phyloP scores from a whole-genome alignment of 2,797 vertebrate genomes.

The Rhinichthys osculus region DNA sequence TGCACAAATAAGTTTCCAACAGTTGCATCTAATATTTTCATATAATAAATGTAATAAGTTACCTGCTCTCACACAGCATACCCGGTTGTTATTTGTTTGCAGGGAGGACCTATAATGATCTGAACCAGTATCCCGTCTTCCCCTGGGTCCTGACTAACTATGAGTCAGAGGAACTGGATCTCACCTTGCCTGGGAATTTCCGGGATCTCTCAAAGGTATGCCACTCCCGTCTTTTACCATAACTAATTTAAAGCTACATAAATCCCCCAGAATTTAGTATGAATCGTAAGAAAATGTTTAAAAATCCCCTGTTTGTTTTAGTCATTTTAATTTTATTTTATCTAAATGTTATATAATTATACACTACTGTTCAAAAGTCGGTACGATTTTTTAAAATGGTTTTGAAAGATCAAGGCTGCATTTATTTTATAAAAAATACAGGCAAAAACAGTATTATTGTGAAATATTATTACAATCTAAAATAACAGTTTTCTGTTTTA shows the following conservation, averaged over 20 bases:
- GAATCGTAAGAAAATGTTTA: background rate
- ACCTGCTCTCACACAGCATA: background rate
- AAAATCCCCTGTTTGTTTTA: background rate
- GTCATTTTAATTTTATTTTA: background rate
- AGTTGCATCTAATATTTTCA: background rate
- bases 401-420: too few species aligned
- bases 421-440: too few species aligned
- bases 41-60: background rate
- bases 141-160: constrained; percentile 99
- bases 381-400: too few species aligned
- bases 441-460: too few species aligned
- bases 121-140: constrained; percentile 98
- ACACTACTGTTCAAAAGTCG: too few species aligned
- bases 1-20: background rate
- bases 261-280: background rate
- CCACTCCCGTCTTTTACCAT: background rate
- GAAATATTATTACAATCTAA: too few species aligned
- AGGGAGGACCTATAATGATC: constrained; percentile 97
- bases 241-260: background rate
- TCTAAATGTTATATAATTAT: background rate
- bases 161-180: constrained; percentile 95
- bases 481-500: too few species aligned
- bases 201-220: constrained; percentile 96
- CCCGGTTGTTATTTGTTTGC: constrained; percentile 17
- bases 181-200: constrained; percentile 98